Evolutionary conservation across 1,140 invertebrate genomes (phyloP).

Genomic region (Anoplolepis gracilipes): DNA sequence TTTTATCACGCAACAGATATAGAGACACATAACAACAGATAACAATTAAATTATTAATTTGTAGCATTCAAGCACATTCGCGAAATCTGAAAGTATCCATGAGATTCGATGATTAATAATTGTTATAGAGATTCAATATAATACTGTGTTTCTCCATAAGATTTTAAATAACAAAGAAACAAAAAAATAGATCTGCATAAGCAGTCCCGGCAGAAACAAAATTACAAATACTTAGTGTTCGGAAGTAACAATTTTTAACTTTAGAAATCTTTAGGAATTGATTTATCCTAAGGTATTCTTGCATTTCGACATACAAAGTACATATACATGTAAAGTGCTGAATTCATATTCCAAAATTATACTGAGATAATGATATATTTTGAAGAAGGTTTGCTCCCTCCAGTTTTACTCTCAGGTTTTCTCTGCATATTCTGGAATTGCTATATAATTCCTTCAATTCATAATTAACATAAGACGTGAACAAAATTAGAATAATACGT

Average conservation of each 20-base stretch:
- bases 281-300: constrained; percentile 66
- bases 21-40: too few species aligned
- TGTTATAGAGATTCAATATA: too few species aligned
- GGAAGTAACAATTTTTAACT: constrained; percentile 72
- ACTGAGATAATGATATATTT: neutral
- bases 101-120: neutral
- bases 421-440: too few species aligned
- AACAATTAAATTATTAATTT: neutral
- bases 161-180: constrained; percentile 55
- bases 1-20: neutral
- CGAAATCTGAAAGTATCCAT: neutral
- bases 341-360: neutral
- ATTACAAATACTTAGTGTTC: constrained; percentile 61
- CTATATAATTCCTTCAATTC: neutral
- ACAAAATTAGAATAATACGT: constrained; percentile 24
- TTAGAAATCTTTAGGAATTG: constrained; percentile 52
- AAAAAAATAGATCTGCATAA: neutral
- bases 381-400: neutral
- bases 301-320: constrained; percentile 9
- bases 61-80: neutral
- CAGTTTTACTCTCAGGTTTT: too few species aligned
- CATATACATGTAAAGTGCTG: neutral
- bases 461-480: neutral
- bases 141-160: neutral
- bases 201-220: constrained; percentile 63